Percentiles rank a stretch among this genome's conserved stretches.
These are phyloP conservation scores for Pipa parva DNA, from an alignment of 2,113 vertebrate species.

Conservation along the genomic window DNA sequence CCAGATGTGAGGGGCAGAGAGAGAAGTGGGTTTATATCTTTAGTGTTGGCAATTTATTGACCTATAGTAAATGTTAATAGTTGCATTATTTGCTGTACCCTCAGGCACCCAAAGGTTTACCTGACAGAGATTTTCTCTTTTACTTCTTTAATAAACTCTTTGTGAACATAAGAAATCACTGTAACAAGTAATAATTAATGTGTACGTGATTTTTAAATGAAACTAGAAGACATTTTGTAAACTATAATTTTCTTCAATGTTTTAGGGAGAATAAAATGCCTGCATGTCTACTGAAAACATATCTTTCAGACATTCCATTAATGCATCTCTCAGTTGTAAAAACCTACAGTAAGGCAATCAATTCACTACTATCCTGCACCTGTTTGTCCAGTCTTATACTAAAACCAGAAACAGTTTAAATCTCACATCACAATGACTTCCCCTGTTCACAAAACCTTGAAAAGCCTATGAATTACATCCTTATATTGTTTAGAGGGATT, in stretches of 20 bases:
- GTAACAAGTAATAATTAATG: background rate
- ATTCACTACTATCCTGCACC: constrained; percentile 73
- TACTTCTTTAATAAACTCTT: background rate
- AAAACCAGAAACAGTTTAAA: constrained; percentile 85
- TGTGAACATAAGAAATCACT: background rate
- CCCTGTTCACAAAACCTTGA: constrained; percentile 54
- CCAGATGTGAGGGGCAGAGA: too few relatives aligned
- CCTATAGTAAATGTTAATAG: too few relatives aligned
- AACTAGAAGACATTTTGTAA: background rate
- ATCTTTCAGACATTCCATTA: constrained; percentile 9
- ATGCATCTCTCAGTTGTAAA: constrained; percentile 52
- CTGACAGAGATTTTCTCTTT: too few relatives aligned
- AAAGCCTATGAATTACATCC: constrained; percentile 61
- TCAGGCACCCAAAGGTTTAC: too few relatives aligned
- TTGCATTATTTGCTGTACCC: too few relatives aligned
- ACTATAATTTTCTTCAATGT: background rate
- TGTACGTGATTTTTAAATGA: background rate
- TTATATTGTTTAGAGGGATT: constrained; percentile 73
- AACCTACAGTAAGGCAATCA: constrained; percentile 56
- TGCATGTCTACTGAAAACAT: constrained; percentile 1
- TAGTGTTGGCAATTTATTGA: too few relatives aligned
- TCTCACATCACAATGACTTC: constrained; percentile 79
- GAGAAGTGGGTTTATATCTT: too few relatives aligned
- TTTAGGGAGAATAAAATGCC: background rate
- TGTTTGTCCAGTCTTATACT: constrained; percentile 80